Percentiles rank a stretch among this genome's conserved stretches.
phyloP scores from a whole-genome alignment of 2,888 invertebrate species.

The Drosophila algonquin region DNA sequence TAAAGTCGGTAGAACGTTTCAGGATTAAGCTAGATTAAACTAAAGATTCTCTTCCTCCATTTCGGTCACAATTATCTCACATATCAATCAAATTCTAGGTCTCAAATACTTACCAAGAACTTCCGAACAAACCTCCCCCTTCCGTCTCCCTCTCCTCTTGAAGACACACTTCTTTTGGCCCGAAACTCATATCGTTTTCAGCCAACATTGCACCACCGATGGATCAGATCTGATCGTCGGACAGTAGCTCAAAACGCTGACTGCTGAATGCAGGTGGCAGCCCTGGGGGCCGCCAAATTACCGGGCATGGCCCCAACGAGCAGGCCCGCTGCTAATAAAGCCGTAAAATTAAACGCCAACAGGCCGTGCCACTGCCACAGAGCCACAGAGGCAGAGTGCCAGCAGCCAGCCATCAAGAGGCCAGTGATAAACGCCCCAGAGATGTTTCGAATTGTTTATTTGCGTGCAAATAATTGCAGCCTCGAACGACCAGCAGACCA shows the following conservation, averaged over 20 bases:
- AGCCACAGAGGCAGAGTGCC: not conserved
- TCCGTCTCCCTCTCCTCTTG: not conserved
- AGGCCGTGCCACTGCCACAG: slow-evolving; percentile 34
- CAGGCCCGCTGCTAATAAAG: slow-evolving; percentile 65
- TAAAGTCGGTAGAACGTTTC: not conserved
- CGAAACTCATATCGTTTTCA: not conserved
- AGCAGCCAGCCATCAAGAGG: slow-evolving; percentile 24
- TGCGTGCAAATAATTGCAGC: slow-evolving; percentile 73
- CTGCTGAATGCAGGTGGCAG: slow-evolving; percentile 49
- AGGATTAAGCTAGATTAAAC: too few species aligned
- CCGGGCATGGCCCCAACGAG: slow-evolving; percentile 37
- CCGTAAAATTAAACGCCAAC: slow-evolving; percentile 77
- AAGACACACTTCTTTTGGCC: not conserved
- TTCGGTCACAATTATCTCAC: not conserved
- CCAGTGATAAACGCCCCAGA: slow-evolving; percentile 71
- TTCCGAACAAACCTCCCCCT: not conserved
- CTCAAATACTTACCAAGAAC: too few species aligned
- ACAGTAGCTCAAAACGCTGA: slow-evolving; percentile 62
- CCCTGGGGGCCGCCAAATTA: slow-evolving; percentile 71
- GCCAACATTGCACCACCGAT: not conserved
- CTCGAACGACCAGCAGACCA: slow-evolving; percentile 1
- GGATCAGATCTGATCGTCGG: not conserved
- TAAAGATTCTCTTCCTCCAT: not conserved
- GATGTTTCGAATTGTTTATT: slow-evolving; percentile 75
- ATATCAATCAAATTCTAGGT: not conserved